Percentiles rank a stretch among this genome's conserved stretches.
Evolutionary conservation across 2,113 vertebrate species (phyloP).

Genomic region (Cygnus buccinator): DNA sequence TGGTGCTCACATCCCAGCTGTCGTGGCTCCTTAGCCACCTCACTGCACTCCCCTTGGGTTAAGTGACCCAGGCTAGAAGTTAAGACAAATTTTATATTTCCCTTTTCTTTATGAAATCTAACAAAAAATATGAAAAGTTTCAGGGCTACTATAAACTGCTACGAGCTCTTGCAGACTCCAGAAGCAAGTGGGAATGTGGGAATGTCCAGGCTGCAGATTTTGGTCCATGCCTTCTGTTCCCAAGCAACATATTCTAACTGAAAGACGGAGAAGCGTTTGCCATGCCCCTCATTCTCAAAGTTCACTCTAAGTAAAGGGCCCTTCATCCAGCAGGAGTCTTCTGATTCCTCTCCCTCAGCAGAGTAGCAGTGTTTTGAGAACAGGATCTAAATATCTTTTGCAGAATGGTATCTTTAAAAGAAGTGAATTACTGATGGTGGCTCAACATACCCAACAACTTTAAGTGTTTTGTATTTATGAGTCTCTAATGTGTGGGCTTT

Average conservation of each 20-base stretch:
- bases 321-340: neutral
- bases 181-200: neutral
- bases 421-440: neutral
- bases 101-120: neutral
- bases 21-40: neutral
- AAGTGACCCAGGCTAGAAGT: neutral
- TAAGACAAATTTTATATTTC: neutral
- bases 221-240: neutral
- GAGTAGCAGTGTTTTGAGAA: neutral
- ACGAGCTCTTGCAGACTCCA: neutral
- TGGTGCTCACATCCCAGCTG: neutral
- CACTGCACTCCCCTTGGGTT: neutral
- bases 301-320: neutral
- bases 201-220: neutral
- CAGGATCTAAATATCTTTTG: neutral
- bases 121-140: neutral
- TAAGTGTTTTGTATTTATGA: neutral
- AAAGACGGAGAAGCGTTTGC: fast-evolving
- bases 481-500: neutral
- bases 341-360: neutral
- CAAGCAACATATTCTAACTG: neutral
- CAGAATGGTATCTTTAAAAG: neutral
- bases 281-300: neutral
- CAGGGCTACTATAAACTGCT: neutral
- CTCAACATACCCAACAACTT: neutral